Evolutionary conservation across 2,797 vertebrate species (phyloP), one percentile per base, ranked within the genome.

Genomic region (Lagocephalus sceleratus): DNA sequence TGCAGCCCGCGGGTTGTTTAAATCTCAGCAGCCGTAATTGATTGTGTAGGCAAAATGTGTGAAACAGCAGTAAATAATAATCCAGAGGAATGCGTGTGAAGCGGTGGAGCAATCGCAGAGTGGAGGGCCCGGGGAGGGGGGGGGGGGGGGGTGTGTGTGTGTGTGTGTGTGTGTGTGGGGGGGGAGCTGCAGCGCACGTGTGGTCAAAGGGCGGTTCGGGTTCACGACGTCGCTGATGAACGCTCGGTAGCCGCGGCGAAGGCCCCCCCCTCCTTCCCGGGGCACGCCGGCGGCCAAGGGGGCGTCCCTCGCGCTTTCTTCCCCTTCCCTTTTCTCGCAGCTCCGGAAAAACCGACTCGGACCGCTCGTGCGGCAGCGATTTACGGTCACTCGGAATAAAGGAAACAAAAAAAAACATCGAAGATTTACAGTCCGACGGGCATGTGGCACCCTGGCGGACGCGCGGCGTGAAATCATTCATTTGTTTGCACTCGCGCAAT

Each of bases 171-270:
- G n/a, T n/a, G n/a, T n/a, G n/a, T n/a, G n/a, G n/a, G n/a, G n/a
- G n/a, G n/a, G 23, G 58, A 75, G 56, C 54, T 58, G 69, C 70
- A 68, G 70, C 63, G 73, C 54, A 73, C 72, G 70, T 85, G 85
- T 82, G 85, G 85, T 86, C 77, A 73, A 64, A 71, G 72, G 62
- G 53, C 66, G 82, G 82, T 81, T 35, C 35, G 63, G 64, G 60
- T 63, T 81, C 82, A 86, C 78, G 81, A 81, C 56, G 83, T 68
- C 40, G 68, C 75, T 81, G 75, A 83, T 82, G 81, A 87, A 68
- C 56, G 73, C 74, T 81, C 81, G 61, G 70, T n/a, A n/a, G n/a
- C n/a, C n/a, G n/a, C n/a, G n/a, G n/a, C n/a, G n/a, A n/a, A n/a
- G n/a, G n/a, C n/a, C n/a, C n/a, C n/a, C n/a, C n/a, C n/a, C n/a